A percentile compares a stretch with the other conserved stretches of the same genome.
These are phyloP conservation scores for Buathra laborator DNA, from an alignment of 2,888 invertebrate genomes.

Conservation along the genomic window DNA sequence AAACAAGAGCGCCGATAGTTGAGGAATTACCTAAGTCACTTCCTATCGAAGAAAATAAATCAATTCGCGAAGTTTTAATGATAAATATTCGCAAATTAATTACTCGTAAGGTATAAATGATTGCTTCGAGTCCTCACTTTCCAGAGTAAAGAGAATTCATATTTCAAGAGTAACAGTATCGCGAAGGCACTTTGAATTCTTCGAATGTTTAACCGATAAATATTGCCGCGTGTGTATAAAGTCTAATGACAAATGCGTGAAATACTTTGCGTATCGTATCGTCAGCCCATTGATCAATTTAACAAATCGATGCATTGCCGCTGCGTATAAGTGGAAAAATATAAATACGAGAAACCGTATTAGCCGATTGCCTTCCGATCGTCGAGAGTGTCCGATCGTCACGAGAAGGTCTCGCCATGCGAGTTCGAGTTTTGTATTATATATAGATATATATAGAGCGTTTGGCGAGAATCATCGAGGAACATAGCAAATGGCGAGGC, in stretches of 20 bases:
- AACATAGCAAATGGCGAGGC: constrained; percentile 1
- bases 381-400: constrained; percentile 35
- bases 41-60: background rate
- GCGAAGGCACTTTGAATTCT: constrained; percentile 9
- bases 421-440: background rate
- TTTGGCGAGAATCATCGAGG: background rate
- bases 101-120: background rate
- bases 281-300: constrained; percentile 22
- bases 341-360: constrained; percentile 17
- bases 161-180: background rate
- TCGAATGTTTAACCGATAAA: background rate
- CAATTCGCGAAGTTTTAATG: background rate
- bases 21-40: too few species aligned
- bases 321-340: constrained; percentile 14
- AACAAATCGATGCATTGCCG: constrained; percentile 23
- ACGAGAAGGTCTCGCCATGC: background rate
- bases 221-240: background rate
- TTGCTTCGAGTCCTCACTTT: background rate
- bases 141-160: too few species aligned
- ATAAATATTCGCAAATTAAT: background rate
- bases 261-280: constrained; percentile 6
- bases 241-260: constrained; percentile 2
- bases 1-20: too few species aligned
- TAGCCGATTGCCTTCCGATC: constrained; percentile 3
- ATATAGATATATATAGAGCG: background rate